These are phyloP conservation scores for Rattus norvegicus DNA, from an alignment of 2,113 vertebrate species.

Conservation along the genomic window DNA sequence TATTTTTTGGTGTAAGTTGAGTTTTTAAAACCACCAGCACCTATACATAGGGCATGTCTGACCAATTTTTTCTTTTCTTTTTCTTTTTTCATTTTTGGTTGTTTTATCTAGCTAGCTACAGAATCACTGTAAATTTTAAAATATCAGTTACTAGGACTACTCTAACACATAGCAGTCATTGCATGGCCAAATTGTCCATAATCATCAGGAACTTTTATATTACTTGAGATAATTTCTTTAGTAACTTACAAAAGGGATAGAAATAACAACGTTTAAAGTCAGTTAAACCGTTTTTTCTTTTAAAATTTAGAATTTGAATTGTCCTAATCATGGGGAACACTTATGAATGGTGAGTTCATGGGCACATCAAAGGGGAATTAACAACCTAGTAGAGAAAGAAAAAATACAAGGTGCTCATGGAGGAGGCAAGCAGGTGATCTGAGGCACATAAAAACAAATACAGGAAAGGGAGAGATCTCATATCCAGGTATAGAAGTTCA, in stretches of 20 bases:
- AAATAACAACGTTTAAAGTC: background rate
- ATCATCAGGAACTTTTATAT: background rate
- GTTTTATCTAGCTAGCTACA: background rate
- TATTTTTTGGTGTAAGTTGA: background rate
- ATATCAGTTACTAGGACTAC: background rate
- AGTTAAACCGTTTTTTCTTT: background rate
- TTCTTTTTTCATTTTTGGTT: background rate
- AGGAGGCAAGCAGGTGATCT: background rate
- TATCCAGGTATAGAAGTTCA: background rate
- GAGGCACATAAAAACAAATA: background rate
- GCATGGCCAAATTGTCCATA: background rate
- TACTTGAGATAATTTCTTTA: background rate
- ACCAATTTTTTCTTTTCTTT: too few relatives aligned
- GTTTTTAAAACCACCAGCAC: background rate
- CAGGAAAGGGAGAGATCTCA: too few relatives aligned
- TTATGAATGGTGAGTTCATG: background rate
- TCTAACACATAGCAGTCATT: background rate
- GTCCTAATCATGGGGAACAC: too few relatives aligned
- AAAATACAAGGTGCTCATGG: too few relatives aligned
- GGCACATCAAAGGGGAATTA: background rate
- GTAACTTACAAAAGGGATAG: background rate
- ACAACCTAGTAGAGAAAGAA: background rate
- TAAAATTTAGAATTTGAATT: background rate
- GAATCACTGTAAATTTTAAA: background rate
- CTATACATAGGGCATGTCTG: background rate